Base-by-base conservation (phyloP, 2,113 vertebrate genomes). In the Hippopotamus amphibius region DNA sequence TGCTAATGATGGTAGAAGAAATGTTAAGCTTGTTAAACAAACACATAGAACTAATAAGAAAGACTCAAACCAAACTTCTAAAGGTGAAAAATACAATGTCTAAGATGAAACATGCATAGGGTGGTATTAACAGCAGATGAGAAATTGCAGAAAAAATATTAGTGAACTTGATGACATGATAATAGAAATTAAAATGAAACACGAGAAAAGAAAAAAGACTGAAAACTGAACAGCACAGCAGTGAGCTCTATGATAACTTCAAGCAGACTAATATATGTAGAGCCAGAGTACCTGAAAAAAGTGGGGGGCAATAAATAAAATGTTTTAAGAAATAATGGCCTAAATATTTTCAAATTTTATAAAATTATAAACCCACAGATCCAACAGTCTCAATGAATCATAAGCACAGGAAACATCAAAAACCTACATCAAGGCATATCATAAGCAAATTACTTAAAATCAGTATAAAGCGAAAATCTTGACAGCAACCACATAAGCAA, bases 11-110 rank as follows among this genome's bases (percentile, higher is more conserved):
- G 22, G 11, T n/a, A 81, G 57, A 89, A 85, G 26, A 88, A 93
- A 65, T 69, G 90, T 74, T 81, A 85, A 93, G 21, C 6, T 68
- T 76, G 37, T 46, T 91, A 93, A 74, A 28, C 55, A 90, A 85
- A 88, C 22, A 76, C 17, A 55, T 1, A 16, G 28, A 74, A 69
- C 7, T 68, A 68, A 81, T 15, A 57, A 85, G 24, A 92, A 33
- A 94, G 22, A 95, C 41, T 74, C 59, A 72, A 88, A 55, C 71
- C 41, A 16, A 46, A 87, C 50, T 59, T 87, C 16, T 61, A 59
- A 28, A 94, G 22, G 48, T 71, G 50, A 90, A 68, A 86, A 50
- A 17, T 59, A 77, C 41, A 66, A 61, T 61, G 13, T 80, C 55
- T 81, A 26, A 87, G 13, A 71, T 11, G 3, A 72, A 90, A 82